phyloP scores from a whole-genome alignment of 92 coral and sea anemone genomes.

The Parazoanthus atlanticus region DNA sequence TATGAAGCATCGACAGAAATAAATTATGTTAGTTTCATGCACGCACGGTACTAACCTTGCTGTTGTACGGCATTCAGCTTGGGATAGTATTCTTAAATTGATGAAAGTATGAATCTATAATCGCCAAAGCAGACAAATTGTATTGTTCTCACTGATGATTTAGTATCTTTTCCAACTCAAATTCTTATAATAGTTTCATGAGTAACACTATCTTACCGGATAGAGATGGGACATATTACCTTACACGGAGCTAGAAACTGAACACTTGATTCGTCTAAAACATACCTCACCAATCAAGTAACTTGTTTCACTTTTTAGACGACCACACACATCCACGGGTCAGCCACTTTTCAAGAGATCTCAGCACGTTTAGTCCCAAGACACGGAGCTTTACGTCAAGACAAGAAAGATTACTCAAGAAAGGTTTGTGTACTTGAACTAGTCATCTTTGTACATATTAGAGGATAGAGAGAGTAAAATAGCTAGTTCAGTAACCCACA shows the following conservation, averaged over 20 bases:
- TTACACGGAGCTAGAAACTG: background rate
- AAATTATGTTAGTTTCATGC: background rate
- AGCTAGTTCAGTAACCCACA: background rate
- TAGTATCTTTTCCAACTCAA: background rate
- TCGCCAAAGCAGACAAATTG: background rate
- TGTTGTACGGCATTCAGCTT: background rate
- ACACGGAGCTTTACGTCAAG: background rate
- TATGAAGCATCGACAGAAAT: background rate
- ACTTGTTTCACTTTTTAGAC: constrained; percentile 5
- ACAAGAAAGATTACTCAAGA: background rate
- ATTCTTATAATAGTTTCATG: constrained; percentile 23
- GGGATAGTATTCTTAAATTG: background rate
- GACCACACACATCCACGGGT: constrained; percentile 33
- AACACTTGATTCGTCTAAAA: constrained; percentile 4
- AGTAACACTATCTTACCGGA: constrained; percentile 36
- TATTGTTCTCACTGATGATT: constrained; percentile 2
- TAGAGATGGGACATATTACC: constrained; percentile 14
- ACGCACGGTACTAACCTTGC: background rate
- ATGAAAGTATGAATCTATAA: background rate
- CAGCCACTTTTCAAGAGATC: background rate
- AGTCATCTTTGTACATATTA: background rate
- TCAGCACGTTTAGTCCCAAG: background rate
- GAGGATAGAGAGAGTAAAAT: background rate
- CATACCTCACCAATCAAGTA: constrained; percentile 27
- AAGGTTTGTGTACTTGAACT: constrained; percentile 15